Evolutionary conservation across 2,888 invertebrate genomes (phyloP), one percentile per base, ranked within the genome.

Genomic region (Choreutis nemorana): DNA sequence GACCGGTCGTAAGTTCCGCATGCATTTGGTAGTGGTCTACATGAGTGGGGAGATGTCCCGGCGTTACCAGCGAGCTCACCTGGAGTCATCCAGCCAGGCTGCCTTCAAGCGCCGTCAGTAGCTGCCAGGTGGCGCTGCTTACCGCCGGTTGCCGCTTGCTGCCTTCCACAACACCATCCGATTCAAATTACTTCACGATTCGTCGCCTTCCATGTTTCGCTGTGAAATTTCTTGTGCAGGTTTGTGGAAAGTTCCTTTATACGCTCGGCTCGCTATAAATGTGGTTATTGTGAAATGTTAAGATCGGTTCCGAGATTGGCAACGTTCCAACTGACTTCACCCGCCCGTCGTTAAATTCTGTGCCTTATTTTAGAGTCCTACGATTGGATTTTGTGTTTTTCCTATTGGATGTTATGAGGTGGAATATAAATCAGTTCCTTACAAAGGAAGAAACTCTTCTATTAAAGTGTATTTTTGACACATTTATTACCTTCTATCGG

Each of bases 291-390:
- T 53, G 50, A 52, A 55, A 56, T 56, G 57, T 54, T 52, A 56
- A 62, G 60, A 59, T 62, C 58, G 59, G 50, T 55, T 50, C 50
- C 49, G 57, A 55, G 50, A 52, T 59, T 71, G 70, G 71, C 68
- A 36, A 30, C 23, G 44, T 33, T 54, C 70, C 70, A 71, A 55
- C 42, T 42, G 45, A 35, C 47, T 42, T 50, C 49, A n/a, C n/a
- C n/a, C 18, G 18, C 18, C 5, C 8, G 18, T 13, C 12, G 12
- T 11, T 2, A 8, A 12, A 24, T 24, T 12, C 9, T 24, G 11
- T 8, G 13, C 12, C 24, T 24, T 24, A 24, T 24, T 24, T 11
- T 24, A 8, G 10, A 11, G 12, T 24, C 11, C 6, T 12, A 24
- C 22, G n/a, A n/a, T n/a, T n/a, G 22, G 18, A 21, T 2, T 10